These are phyloP conservation scores for Xestoiulus laeticollis DNA, from an alignment of 2,888 invertebrate genomes.

Conservation along the genomic window DNA sequence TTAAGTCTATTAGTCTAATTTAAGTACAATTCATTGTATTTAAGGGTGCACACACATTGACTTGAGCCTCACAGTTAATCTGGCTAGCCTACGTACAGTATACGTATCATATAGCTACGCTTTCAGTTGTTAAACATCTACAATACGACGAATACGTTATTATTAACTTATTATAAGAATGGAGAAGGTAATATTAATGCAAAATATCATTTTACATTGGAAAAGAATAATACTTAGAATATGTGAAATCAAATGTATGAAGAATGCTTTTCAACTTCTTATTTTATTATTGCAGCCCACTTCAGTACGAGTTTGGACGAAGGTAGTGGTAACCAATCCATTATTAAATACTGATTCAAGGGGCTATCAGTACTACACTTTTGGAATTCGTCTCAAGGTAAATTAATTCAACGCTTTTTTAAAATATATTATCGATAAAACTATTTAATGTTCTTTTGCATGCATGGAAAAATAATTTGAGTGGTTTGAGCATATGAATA, in stretches of 20 bases:
- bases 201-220: too few relatives aligned
- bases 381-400: slow-evolving; percentile 25
- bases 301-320: background rate
- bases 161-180: background rate
- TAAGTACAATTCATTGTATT: too few relatives aligned
- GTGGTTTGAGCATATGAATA: too few relatives aligned
- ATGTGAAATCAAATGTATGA: background rate
- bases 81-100: too few relatives aligned
- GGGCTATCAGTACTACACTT: background rate
- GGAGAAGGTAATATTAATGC: background rate
- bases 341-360: background rate
- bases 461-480: background rate
- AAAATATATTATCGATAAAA: too few relatives aligned
- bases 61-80: too few relatives aligned
- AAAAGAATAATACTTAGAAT: background rate
- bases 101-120: too few relatives aligned
- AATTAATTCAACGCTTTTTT: too few relatives aligned
- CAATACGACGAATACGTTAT: too few relatives aligned
- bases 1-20: too few relatives aligned
- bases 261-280: background rate
- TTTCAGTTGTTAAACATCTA: too few relatives aligned
- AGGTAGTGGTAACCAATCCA: slow-evolving; percentile 44
- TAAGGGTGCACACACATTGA: too few relatives aligned
- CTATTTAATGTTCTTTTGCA: background rate
- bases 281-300: background rate